These are phyloP conservation scores for Carassius auratus DNA, from an alignment of 2,113 vertebrate genomes.

Conservation along the genomic window DNA sequence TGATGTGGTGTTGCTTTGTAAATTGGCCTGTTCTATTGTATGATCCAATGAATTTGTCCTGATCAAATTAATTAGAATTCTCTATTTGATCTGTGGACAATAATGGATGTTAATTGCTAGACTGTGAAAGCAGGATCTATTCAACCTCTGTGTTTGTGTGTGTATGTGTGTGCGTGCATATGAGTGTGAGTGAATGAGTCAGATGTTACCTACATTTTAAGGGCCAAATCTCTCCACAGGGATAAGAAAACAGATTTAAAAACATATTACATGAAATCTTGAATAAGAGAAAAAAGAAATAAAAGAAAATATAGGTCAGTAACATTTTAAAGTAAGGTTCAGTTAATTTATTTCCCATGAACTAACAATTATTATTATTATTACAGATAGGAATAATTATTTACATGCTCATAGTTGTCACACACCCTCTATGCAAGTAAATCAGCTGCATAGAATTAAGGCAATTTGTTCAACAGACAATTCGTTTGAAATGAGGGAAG, in stretches of 20 bases:
- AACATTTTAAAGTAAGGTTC: not conserved
- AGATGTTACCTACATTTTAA: not conserved
- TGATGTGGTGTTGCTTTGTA: conserved; percentile 16
- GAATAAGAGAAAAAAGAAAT: no score
- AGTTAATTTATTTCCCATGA: not conserved
- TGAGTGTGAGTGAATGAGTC: conserved; percentile 17
- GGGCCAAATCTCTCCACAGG: not conserved
- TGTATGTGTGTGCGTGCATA: not conserved
- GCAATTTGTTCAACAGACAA: no score
- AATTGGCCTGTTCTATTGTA: not conserved
- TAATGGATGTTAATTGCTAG: conserved; percentile 12
- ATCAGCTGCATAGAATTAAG: no score
- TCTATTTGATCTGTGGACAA: not conserved
- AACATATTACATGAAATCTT: not conserved
- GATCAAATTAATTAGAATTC: conserved; percentile 8
- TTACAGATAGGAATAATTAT: not conserved
- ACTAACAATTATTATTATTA: not conserved
- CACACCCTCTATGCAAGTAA: no score
- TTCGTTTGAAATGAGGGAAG: no score
- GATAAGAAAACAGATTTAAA: not conserved
- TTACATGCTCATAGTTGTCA: no score
- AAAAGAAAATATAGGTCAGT: no score
- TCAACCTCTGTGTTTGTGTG: not conserved
- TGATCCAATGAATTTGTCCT: conserved; percentile 10
- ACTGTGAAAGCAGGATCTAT: not conserved